These are phyloP conservation scores for Channa striata DNA, from an alignment of 2,797 vertebrate genomes.

Conservation along the genomic window DNA sequence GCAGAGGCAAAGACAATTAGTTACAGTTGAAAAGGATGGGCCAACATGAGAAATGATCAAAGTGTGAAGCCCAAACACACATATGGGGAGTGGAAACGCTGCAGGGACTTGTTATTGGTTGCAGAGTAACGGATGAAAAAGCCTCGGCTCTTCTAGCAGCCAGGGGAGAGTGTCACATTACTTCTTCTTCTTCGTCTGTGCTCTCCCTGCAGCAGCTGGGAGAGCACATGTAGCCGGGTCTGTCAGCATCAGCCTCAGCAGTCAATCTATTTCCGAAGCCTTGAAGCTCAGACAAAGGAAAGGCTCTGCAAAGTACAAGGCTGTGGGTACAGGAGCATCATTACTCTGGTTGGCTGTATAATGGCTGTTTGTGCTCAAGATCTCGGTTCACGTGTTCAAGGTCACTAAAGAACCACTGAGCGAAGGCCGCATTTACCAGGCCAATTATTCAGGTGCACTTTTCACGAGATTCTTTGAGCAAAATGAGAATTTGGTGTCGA, in stretches of 20 bases:
- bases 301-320: slow-evolving; percentile 45
- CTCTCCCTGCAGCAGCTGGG: slow-evolving; percentile 57
- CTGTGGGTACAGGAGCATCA: slow-evolving; percentile 21
- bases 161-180: slow-evolving; percentile 60
- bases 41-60: slow-evolving; percentile 65
- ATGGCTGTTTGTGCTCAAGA: slow-evolving; percentile 17
- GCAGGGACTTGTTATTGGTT: slow-evolving; percentile 62
- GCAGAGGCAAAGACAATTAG: slow-evolving; percentile 58
- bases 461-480: neutral
- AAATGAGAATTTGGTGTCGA: neutral
- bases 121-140: slow-evolving; percentile 64
- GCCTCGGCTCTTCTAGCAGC: slow-evolving; percentile 53
- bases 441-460: neutral
- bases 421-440: slow-evolving; percentile 1
- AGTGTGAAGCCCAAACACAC: slow-evolving; percentile 41
- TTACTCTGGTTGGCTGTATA: slow-evolving; percentile 45
- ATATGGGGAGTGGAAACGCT: slow-evolving; percentile 41
- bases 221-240: slow-evolving; percentile 38
- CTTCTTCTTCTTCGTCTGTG: slow-evolving; percentile 38
- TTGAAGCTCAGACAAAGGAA: slow-evolving; percentile 55
- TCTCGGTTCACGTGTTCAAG: slow-evolving; percentile 14
- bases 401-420: slow-evolving; percentile 9
- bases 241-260: slow-evolving; percentile 64
- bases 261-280: slow-evolving; percentile 67
- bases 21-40: slow-evolving; percentile 45